These are phyloP conservation scores for Syngnathoides biaculeatus DNA, from an alignment of 2,113 vertebrate species.

Conservation along the genomic window DNA sequence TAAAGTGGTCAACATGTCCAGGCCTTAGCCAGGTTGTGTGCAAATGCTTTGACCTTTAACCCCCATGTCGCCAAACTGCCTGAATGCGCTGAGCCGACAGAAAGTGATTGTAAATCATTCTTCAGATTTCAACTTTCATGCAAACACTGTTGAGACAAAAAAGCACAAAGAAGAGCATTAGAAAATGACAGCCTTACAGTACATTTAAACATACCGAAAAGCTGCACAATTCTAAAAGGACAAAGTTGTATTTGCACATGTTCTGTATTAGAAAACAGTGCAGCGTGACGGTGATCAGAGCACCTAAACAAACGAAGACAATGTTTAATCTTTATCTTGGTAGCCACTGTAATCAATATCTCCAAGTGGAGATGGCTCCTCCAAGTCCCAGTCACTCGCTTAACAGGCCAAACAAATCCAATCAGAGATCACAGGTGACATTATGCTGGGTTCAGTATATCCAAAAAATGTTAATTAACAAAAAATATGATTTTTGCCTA, in stretches of 20 bases:
- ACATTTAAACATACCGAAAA: conserved; percentile 2
- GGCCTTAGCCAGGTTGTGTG: conserved; percentile 17
- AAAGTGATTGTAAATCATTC: background rate
- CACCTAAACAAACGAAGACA: conserved; percentile 10
- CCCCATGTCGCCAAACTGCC: background rate
- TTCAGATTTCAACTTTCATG: background rate
- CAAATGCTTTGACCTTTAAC: conserved; percentile 30
- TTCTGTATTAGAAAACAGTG: conserved; percentile 42
- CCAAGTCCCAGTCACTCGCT: conserved; percentile 37
- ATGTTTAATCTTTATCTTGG: conserved; percentile 49
- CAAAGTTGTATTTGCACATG: conserved; percentile 40
- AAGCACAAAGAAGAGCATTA: background rate
- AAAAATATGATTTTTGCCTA: too few relatives aligned
- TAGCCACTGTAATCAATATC: conserved; percentile 40
- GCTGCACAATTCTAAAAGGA: conserved; percentile 21
- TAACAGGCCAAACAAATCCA: conserved; percentile 33
- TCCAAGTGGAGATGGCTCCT: conserved; percentile 51
- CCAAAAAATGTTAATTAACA: background rate
- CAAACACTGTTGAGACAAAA: background rate
- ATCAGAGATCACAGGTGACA: conserved; percentile 21
- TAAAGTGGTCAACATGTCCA: conserved; percentile 42
- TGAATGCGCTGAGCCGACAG: background rate
- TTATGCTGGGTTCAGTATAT: background rate
- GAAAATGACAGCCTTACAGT: conserved; percentile 14
- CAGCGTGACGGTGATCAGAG: conserved; percentile 33